phyloP scores from a whole-genome alignment of 2,113 vertebrate species.

The Glaucidium brasilianum region DNA sequence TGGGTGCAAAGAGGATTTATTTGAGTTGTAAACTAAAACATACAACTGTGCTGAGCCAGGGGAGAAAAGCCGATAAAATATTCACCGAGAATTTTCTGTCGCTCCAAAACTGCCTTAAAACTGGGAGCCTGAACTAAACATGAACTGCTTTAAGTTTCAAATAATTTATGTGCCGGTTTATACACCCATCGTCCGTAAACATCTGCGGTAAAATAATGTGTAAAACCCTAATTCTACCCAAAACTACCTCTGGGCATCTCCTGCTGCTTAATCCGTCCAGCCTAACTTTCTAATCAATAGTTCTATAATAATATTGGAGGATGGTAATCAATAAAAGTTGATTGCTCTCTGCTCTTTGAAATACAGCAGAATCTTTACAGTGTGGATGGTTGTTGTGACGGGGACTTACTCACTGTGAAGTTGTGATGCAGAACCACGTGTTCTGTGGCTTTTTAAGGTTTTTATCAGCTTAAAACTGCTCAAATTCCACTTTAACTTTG shows the following conservation, averaged over 20 bases:
- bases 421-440: fast-evolving
- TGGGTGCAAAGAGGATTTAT: background rate
- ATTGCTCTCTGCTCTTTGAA: background rate
- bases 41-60: background rate
- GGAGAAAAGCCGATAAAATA: background rate
- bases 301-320: too few relatives aligned
- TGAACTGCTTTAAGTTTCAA: background rate
- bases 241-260: background rate
- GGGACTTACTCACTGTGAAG: background rate
- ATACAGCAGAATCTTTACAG: background rate
- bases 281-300: background rate
- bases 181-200: background rate
- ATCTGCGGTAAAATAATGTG: fast-evolving
- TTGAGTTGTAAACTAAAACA: background rate
- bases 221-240: too few relatives aligned
- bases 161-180: background rate
- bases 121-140: background rate
- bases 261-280: background rate
- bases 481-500: background rate
- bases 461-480: background rate
- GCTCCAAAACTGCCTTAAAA: background rate
- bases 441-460: background rate
- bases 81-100: background rate
- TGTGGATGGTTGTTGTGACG: background rate
- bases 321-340: background rate